Conservation (phyloP, 2,113 vertebrate genomes). For the Rhinolophus sinicus region DNA sequence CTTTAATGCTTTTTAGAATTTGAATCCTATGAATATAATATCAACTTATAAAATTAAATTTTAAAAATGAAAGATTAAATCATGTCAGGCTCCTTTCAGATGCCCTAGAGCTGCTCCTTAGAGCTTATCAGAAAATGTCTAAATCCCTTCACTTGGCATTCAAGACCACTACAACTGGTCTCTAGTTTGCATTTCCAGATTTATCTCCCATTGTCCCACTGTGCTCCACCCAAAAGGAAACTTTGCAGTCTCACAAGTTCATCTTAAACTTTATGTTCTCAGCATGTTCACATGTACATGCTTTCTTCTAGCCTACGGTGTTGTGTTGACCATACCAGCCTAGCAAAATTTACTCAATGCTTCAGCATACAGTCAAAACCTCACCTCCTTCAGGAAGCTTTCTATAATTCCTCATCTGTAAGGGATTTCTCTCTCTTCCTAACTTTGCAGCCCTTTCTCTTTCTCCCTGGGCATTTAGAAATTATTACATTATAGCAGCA, state of each 20-base stretch:
- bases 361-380: not conserved
- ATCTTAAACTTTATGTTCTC: not conserved
- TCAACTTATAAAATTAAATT: conserved; percentile 37
- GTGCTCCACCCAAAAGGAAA: not conserved
- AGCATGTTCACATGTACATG: not conserved
- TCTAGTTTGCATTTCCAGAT: not conserved
- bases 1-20: not conserved
- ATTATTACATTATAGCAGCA: not conserved
- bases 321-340: not conserved
- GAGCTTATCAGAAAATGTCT: not conserved
- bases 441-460: not conserved
- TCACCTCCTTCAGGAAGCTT: not conserved
- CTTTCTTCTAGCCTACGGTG: not conserved
- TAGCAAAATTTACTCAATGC: not conserved
- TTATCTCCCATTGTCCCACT: not conserved
- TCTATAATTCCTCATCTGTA: not conserved
- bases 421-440: not conserved
- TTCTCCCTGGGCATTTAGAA: conserved; percentile 17
- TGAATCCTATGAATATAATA: conserved; percentile 35
- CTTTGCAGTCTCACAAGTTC: not conserved
- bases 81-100: not conserved
- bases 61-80: conserved; percentile 30
- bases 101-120: not conserved
- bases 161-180: not conserved
- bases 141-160: conserved; percentile 31